Evolutionary conservation across 2,888 invertebrate genomes (phyloP).

Genomic region (Macroteleia sp.): DNA sequence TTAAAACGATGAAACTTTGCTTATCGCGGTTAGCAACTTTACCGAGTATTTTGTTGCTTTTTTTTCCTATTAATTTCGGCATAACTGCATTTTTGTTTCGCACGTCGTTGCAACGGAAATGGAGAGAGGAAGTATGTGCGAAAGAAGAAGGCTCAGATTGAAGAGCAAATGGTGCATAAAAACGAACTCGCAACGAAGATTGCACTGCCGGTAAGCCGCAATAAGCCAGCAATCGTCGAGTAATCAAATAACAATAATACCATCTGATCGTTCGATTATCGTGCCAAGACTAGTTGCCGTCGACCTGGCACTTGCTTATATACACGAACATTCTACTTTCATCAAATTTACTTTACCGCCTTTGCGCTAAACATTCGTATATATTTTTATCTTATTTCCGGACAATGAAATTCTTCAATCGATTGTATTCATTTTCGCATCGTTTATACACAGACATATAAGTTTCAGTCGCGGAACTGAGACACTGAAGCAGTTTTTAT

Average conservation of each 20-base stretch:
- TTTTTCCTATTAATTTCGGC: too few relatives aligned
- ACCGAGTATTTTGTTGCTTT: too few relatives aligned
- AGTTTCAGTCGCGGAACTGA: too few relatives aligned
- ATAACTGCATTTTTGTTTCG: too few relatives aligned
- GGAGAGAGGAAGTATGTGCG: too few relatives aligned
- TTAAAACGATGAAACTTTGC: too few relatives aligned
- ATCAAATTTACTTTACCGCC: constrained; percentile 6
- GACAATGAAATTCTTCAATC: constrained; percentile 30
- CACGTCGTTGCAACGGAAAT: too few relatives aligned
- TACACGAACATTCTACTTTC: not conserved
- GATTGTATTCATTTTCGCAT: too few relatives aligned
- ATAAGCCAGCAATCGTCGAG: constrained; percentile 53
- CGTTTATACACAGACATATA: too few relatives aligned
- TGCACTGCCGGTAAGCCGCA: constrained; percentile 43
- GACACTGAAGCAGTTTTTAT: too few relatives aligned
- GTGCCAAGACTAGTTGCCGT: constrained; percentile 25
- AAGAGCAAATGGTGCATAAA: constrained; percentile 53
- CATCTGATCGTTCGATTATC: constrained; percentile 48
- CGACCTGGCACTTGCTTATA: too few relatives aligned
- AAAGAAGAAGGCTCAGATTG: constrained; percentile 19
- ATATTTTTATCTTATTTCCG: constrained; percentile 27
- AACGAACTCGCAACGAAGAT: constrained; percentile 47
- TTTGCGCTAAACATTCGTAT: constrained; percentile 6
- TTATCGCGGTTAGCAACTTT: too few relatives aligned
- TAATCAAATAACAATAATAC: constrained; percentile 56